Conservation (phyloP, 2,113 vertebrate species). For the Bothrops jararaca region DNA sequence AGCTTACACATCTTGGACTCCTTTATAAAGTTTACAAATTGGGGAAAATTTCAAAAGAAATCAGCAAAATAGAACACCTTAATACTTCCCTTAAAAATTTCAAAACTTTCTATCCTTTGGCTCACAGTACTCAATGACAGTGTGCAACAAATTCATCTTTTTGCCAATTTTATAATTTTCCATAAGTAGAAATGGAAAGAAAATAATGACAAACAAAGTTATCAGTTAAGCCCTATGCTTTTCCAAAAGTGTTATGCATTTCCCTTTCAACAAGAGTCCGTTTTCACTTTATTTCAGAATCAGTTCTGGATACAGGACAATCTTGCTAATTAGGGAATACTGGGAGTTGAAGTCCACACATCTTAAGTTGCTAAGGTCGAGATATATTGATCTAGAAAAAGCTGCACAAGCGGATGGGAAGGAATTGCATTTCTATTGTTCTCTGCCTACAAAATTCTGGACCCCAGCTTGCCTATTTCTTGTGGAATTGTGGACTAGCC, state of each 20-base stretch:
- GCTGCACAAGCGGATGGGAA: not conserved
- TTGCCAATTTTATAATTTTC: not conserved
- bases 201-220: not conserved
- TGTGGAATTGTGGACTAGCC: not conserved
- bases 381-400: not conserved
- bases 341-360: not conserved
- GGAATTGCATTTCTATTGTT: not conserved
- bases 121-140: not conserved
- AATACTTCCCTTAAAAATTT: not conserved
- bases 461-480: not conserved
- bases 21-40: not conserved
- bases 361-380: not conserved
- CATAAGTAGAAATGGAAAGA: not conserved
- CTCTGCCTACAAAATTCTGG: not conserved
- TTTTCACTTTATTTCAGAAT: not conserved
- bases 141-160: not conserved
- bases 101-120: not conserved
- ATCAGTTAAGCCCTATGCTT: not conserved
- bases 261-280: not conserved
- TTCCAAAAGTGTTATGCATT: not conserved
- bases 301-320: not conserved
- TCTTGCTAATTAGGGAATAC: not conserved
- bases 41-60: constrained; percentile 3
- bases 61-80: not conserved
- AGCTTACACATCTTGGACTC: constrained; percentile 2